Percentiles rank a stretch among this genome's conserved stretches.
Conservation (phyloP, 2,797 vertebrate species). For the Chelon labrosus region DNA sequence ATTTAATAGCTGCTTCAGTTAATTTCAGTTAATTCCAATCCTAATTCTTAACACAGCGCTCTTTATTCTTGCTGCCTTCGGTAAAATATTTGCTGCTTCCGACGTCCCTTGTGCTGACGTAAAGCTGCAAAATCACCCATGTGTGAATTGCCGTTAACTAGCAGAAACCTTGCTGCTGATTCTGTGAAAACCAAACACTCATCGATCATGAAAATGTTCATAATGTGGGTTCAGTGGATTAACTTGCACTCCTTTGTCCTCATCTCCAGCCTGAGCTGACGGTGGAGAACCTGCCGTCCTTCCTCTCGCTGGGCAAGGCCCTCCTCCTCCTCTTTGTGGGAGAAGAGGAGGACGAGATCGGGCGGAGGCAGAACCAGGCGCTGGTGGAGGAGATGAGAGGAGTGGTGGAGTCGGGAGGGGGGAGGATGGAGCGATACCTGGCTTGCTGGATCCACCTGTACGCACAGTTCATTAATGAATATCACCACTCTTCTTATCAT, state of each 20-base stretch:
- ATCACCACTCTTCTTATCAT: background rate
- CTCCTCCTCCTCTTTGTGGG: slow-evolving; percentile 93
- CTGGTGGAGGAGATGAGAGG: slow-evolving; percentile 77
- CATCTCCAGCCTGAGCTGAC: slow-evolving; percentile 92
- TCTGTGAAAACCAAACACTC: too few species aligned
- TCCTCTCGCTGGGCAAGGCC: slow-evolving; percentile 85
- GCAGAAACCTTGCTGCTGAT: slow-evolving; percentile 1
- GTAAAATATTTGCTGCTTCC: slow-evolving; percentile 14
- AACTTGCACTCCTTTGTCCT: background rate
- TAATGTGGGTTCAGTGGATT: background rate
- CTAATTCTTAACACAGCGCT: background rate
- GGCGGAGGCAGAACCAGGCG: slow-evolving; percentile 64
- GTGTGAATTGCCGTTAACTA: slow-evolving; percentile 4
- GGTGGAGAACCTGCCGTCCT: slow-evolving; percentile 89
- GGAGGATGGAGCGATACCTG: slow-evolving; percentile 69
- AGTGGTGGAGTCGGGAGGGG: slow-evolving; percentile 51
- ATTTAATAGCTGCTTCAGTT: background rate
- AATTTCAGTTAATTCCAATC: background rate
- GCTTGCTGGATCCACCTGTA: slow-evolving; percentile 95
- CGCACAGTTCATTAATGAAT: slow-evolving; percentile 47
- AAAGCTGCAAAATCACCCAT: background rate
- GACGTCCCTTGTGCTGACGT: background rate
- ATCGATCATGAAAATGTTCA: background rate
- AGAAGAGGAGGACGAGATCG: slow-evolving; percentile 77
- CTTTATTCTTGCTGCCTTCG: background rate